Base-by-base conservation (phyloP, 2,797 vertebrate species). In the Tangara arthus region DNA sequence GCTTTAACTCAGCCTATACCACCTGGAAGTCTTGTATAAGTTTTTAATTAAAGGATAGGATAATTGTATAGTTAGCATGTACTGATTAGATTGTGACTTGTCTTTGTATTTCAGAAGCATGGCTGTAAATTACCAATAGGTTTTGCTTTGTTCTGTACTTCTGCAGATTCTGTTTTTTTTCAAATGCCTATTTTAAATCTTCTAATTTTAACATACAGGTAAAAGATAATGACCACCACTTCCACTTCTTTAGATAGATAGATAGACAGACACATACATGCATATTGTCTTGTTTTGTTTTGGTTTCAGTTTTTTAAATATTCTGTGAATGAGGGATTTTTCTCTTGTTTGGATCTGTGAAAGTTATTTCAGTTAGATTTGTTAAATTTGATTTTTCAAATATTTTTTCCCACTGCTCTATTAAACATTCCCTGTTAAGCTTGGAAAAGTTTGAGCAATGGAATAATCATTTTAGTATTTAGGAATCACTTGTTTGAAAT, bases 31-130 rank as follows among this genome's bases (percentile, higher is more conserved):
- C n/a, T 70, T 87, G 65, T 79, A 3, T 75, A 82, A 80, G 50
- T 82, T 91, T 92, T 70, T 92, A 95, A 95, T 95, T 87, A 94
- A 80, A 88, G 92, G 76, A 61, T 61, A n/a, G 41, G 81, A 73
- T 92, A 93, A 96, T 89, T 80, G 71, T 82, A 44, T 30, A 88
- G 35, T 55, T 94, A 83, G 27, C 19, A 20, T 72, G 42, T 56
- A 69, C 76, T 86, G 87, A 83, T 93, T 91, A 92, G 89, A 82
- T 91, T 89, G 50, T 37, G 23, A 91, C 61, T 71, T 63, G 35
- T 46, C n/a, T 41, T 81, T 61, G 14, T 77, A 15, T 87, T 77
- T 92, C 35, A 93, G 56, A 82, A 91, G 61, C 27, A 35, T 19
- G 34, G 27, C 87, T 93, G 57, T 75, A 86, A 93, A 81, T 95